Evolutionary conservation across 2,888 invertebrate genomes (phyloP), one percentile per base, ranked within the genome.

Genomic region (Nomada flava): DNA sequence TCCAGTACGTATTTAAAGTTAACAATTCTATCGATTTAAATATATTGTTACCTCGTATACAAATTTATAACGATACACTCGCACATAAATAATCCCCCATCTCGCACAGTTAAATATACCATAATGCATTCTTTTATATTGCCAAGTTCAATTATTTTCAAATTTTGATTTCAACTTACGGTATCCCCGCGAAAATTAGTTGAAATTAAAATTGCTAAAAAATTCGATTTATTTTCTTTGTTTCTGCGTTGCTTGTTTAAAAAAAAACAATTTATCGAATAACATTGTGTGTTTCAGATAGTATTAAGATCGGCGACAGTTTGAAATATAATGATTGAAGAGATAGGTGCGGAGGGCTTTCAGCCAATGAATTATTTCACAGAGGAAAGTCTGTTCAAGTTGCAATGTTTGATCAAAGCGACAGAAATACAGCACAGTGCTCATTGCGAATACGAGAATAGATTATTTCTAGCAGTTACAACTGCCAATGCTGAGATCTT

Each of bases 371-470:
- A 69, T 36, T 62, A 15, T 70, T 74, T 83, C 13, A 62, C 10
- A 0, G 80, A 85, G 65, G 79, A 92, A 53, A 89, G 90, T 75
- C 84, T 93, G 29, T 93, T 93, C 62, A 92, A 93, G 53, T 79
- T 93, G 23, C 90, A 91, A 82, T 93, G 93, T 81, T 73, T 93
- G 69, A 90, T 94, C 26, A 92, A 90, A 86, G 91, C 92, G 23
- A 89, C 89, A 29, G 90, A 90, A 47, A 90, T 94, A 83, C 87
- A 89, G 47, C 86, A 90, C 29, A 92, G 92, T 73, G 91, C 92
- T 18, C 82, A 89, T 70, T 92, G 90, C 77, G 92, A 93, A 83
- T 86, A 89, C 67, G 91, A 86, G 18, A 87, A 86, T n/a, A 91
- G 86, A 76, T 91, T 91, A 52, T 87, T 93, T 26, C 71, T 94